Evolutionary conservation across 2,888 invertebrate species (phyloP).

Genomic region (Hypomecis punctinalis): DNA sequence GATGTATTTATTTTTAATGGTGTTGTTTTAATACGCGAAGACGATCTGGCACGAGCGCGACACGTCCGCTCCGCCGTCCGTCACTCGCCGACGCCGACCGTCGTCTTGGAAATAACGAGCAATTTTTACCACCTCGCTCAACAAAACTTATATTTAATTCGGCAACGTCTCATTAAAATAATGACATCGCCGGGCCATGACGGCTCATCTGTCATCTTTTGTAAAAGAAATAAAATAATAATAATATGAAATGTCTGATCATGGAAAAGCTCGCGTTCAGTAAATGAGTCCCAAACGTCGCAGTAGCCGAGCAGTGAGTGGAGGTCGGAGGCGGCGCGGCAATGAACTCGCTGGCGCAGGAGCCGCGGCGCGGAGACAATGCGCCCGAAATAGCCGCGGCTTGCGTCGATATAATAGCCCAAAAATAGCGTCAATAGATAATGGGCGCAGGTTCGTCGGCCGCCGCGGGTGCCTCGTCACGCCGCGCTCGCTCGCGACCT

Average conservation of each 20-base stretch:
- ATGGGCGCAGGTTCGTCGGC: conserved; percentile 1
- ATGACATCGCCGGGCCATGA: neutral
- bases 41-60: neutral
- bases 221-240: neutral
- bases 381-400: neutral
- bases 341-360: conserved; percentile 1
- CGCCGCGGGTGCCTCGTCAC: conserved; percentile 5
- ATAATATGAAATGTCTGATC: conserved; percentile 1
- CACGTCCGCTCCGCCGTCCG: neutral
- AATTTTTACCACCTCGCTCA: neutral
- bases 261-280: neutral
- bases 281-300: neutral
- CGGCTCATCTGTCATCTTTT: neutral
- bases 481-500: neutral
- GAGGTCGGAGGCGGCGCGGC: neutral
- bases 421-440: conserved; percentile 5
- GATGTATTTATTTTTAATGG: neutral
- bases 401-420: conserved; percentile 2
- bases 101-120: neutral
- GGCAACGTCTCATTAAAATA: conserved; percentile 3
- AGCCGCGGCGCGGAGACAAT: conserved; percentile 5
- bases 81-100: neutral
- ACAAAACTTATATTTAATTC: neutral
- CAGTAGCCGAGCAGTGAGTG: neutral
- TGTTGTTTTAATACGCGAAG: neutral